Percentiles rank a stretch among this genome's conserved stretches.
These are phyloP conservation scores for Myanophis thanlyinensis DNA, from an alignment of 2,113 vertebrate genomes.

Conservation along the genomic window DNA sequence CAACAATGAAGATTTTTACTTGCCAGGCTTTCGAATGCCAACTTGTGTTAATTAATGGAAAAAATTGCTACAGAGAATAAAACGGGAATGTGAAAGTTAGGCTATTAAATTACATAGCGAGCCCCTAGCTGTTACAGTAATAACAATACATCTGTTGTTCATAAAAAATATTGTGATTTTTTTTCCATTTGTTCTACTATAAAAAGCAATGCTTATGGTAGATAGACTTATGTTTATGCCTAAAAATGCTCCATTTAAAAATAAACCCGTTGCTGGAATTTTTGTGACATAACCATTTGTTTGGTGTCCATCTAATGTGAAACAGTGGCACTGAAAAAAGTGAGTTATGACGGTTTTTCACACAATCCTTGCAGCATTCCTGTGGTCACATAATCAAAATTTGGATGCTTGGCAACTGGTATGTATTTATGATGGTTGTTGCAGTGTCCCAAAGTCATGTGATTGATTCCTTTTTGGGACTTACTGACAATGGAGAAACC, in stretches of 20 bases:
- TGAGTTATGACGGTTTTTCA: background rate
- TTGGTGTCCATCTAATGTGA: background rate
- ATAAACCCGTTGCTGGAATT: background rate
- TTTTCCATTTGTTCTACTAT: background rate
- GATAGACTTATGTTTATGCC: background rate
- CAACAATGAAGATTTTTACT: background rate
- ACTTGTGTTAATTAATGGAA: background rate
- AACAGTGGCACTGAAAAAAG: background rate
- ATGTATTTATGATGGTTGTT: background rate
- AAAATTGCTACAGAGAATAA: background rate
- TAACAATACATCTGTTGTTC: background rate
- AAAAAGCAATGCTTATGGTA: background rate
- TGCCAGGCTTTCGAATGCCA: background rate
- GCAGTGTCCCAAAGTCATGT: background rate
- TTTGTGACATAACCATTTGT: background rate
- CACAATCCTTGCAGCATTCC: background rate
- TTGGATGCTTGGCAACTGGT: background rate
- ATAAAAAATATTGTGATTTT: background rate
- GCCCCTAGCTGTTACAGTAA: background rate
- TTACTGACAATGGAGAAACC: background rate
- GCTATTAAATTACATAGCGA: background rate
- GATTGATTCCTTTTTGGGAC: background rate
- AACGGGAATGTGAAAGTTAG: constrained; percentile 42
- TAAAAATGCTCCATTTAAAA: background rate
- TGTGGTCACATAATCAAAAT: background rate